phyloP scores from a whole-genome alignment of 2,888 invertebrate genomes.

The Zeuzera pyrina region DNA sequence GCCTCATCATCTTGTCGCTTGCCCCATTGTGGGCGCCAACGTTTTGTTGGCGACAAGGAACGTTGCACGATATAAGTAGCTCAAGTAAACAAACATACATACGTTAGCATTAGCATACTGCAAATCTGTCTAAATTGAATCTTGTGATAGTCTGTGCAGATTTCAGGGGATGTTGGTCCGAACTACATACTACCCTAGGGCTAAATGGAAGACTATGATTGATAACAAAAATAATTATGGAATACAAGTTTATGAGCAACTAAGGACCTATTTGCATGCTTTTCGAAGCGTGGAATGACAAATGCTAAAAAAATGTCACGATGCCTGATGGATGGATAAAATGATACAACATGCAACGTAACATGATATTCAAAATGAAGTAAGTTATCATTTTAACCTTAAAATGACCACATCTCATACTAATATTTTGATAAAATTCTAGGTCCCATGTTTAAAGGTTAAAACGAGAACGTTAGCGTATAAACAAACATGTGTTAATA shows the following conservation, averaged over 20 bases:
- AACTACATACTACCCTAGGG: too few relatives aligned
- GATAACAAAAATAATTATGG: too few relatives aligned
- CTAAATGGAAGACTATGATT: too few relatives aligned
- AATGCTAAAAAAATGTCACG: conserved; percentile 20
- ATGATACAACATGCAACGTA: conserved; percentile 58
- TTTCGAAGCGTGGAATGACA: conserved; percentile 5
- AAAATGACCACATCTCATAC: too few relatives aligned
- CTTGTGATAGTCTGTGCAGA: conserved; percentile 5
- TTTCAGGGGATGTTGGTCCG: conserved; percentile 9
- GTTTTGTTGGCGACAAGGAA: too few relatives aligned
- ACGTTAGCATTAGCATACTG: too few relatives aligned
- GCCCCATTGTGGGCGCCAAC: conserved; percentile 7
- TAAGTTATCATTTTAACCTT: conserved; percentile 37
- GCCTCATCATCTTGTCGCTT: neutral
- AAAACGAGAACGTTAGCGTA: conserved; percentile 46
- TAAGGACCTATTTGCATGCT: too few relatives aligned
- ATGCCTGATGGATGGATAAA: conserved; percentile 35
- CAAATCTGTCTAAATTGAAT: conserved; percentile 7
- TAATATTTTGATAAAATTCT: too few relatives aligned
- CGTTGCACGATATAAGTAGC: too few relatives aligned
- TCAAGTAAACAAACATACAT: too few relatives aligned
- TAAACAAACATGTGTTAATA: conserved; percentile 55
- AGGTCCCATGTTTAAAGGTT: conserved; percentile 13
- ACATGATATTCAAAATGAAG: conserved; percentile 38
- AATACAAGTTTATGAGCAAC: too few relatives aligned